phyloP scores from a whole-genome alignment of 2,797 vertebrate genomes.

The Mormyrops attenuatus region DNA sequence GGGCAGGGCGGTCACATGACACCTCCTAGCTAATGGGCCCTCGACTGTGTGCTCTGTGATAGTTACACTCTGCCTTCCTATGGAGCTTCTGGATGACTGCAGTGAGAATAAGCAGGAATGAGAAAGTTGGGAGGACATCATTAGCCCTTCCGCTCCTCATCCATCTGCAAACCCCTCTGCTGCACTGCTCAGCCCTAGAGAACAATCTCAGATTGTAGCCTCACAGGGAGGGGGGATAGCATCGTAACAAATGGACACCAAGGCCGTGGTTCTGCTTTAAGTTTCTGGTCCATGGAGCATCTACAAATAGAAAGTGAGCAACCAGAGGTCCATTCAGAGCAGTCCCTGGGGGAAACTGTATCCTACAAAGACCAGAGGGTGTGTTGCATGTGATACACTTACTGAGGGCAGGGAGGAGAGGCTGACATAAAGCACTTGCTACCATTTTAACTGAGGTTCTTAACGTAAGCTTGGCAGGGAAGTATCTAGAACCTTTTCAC shows the following conservation, averaged over 20 bases:
- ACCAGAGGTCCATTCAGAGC: neutral
- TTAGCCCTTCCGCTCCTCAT: neutral
- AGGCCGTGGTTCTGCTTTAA: neutral
- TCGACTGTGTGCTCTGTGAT: neutral
- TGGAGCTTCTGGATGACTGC: neutral
- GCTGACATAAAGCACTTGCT: neutral
- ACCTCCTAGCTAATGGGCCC: neutral
- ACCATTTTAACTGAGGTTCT: neutral
- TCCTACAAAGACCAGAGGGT: neutral
- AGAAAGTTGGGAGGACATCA: neutral
- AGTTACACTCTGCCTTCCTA: neutral
- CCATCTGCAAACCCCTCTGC: neutral
- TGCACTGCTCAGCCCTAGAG: neutral
- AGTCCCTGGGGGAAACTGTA: slow-evolving; percentile 1
- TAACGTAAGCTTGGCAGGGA: neutral
- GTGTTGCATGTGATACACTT: neutral
- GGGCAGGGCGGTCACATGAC: neutral
- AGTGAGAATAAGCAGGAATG: neutral
- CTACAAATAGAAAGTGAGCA: slow-evolving; percentile 6
- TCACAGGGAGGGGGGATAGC: neutral
- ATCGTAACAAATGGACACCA: neutral
- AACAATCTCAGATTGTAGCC: neutral
- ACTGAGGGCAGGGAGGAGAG: neutral
- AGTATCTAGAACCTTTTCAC: neutral
- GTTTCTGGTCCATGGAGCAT: slow-evolving; percentile 12